These are phyloP conservation scores for Panopea generosa DNA, from an alignment of 2,888 invertebrate species.

Conservation along the genomic window DNA sequence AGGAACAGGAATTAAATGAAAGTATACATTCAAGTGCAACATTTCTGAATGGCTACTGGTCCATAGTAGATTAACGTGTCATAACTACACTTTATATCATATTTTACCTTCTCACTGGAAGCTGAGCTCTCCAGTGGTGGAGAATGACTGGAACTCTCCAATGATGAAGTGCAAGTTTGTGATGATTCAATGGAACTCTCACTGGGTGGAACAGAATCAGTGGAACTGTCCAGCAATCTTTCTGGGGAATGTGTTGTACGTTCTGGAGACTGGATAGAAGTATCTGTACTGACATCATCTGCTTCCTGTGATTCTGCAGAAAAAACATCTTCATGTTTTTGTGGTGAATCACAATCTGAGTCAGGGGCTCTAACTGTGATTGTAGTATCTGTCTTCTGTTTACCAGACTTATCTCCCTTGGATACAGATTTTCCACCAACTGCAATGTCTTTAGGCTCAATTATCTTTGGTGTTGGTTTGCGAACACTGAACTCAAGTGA, in stretches of 20 bases:
- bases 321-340: background rate
- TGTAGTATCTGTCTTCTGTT: slow-evolving; percentile 7
- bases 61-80: background rate
- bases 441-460: slow-evolving; percentile 43
- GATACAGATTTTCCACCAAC: background rate
- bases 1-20: background rate
- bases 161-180: slow-evolving; percentile 61
- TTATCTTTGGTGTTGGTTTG: slow-evolving; percentile 57
- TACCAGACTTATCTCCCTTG: too few species aligned
- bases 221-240: slow-evolving; percentile 50
- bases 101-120: slow-evolving; percentile 54
- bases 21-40: background rate
- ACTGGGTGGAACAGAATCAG: slow-evolving; percentile 60
- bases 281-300: background rate
- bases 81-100: background rate
- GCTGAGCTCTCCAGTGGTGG: slow-evolving; percentile 53
- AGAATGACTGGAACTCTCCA: slow-evolving; percentile 61
- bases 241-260: slow-evolving; percentile 29
- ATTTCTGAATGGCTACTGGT: too few species aligned
- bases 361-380: slow-evolving; percentile 34
- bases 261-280: slow-evolving; percentile 1
- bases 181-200: slow-evolving; percentile 64
- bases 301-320: background rate
- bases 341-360: slow-evolving; percentile 16
- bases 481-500: slow-evolving; percentile 68